Conservation (phyloP, 64 coral and sea anemone genomes). For the Acropora yongei region DNA sequence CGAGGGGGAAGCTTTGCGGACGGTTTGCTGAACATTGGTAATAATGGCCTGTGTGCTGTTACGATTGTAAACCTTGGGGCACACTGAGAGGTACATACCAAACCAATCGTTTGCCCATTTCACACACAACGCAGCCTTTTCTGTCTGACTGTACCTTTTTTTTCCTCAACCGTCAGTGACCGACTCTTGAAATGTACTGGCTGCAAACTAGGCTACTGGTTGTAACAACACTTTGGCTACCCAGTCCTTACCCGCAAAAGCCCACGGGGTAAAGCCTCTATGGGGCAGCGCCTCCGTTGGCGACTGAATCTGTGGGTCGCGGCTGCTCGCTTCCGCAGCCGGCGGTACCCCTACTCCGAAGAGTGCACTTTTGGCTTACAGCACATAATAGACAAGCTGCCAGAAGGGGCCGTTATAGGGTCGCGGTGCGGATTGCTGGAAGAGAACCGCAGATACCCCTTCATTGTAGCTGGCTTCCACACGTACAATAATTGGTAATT, state of each 20-base stretch:
- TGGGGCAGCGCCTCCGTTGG: too few species aligned
- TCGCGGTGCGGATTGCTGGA: slow-evolving; percentile 36
- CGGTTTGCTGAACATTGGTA: slow-evolving; percentile 54
- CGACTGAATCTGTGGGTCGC: too few species aligned
- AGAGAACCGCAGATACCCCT: not conserved
- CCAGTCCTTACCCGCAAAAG: too few species aligned
- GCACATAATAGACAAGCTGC: too few species aligned
- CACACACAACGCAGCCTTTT: slow-evolving; percentile 55
- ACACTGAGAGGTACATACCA: slow-evolving; percentile 52
- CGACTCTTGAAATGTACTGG: slow-evolving; percentile 71
- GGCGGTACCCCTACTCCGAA: too few species aligned
- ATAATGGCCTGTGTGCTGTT: slow-evolving; percentile 66
- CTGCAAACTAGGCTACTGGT: too few species aligned
- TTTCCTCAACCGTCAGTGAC: slow-evolving; percentile 35
- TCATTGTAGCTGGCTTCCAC: slow-evolving; percentile 59
- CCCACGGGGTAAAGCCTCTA: too few species aligned
- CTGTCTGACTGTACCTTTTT: slow-evolving; percentile 56
- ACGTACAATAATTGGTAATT: slow-evolving; percentile 29
- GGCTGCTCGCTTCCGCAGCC: too few species aligned
- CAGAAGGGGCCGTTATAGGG: too few species aligned
- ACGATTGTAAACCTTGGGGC: slow-evolving; percentile 65
- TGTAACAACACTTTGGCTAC: too few species aligned
- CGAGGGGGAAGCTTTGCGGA: slow-evolving; percentile 46
- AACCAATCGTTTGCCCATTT: slow-evolving; percentile 66
- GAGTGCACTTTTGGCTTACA: too few species aligned